These are phyloP conservation scores for Odontothrips loti DNA, from an alignment of 2,888 invertebrate species.

Conservation along the genomic window DNA sequence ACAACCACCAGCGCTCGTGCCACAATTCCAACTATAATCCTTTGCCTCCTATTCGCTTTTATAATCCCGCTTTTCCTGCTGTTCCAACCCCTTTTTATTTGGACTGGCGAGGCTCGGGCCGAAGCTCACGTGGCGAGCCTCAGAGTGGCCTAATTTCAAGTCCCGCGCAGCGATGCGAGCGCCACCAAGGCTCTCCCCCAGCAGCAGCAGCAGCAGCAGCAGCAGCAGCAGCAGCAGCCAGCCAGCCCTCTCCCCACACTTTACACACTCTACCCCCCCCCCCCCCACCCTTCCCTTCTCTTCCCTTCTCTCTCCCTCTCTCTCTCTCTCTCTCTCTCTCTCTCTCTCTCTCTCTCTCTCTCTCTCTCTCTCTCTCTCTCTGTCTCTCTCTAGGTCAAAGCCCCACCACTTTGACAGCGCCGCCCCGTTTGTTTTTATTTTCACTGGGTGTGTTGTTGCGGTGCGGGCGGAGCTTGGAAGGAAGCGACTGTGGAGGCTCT, in stretches of 20 bases:
- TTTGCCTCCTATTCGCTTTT: too few relatives aligned
- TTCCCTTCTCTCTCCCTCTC: too few relatives aligned
- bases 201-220: too few relatives aligned
- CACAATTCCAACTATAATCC: too few relatives aligned
- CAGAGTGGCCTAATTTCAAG: not conserved
- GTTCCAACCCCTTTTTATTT: too few relatives aligned
- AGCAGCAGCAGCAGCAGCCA: too few relatives aligned
- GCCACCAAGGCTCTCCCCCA: too few relatives aligned
- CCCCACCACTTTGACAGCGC: not conserved
- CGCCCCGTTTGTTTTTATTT: slow-evolving; percentile 26
- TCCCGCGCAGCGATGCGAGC: not conserved
- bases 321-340: not conserved
- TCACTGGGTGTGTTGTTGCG: not conserved
- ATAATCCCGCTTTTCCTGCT: too few relatives aligned
- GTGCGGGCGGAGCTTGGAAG: not conserved
- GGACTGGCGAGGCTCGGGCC: too few relatives aligned
- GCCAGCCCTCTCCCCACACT: too few relatives aligned
- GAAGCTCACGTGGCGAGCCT: not conserved
- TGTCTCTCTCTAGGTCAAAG: not conserved
- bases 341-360: not conserved
- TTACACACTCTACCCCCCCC: not conserved
- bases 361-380: not conserved
- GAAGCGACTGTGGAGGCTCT: not conserved
- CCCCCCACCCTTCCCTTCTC: too few relatives aligned
- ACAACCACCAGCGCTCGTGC: too few relatives aligned